Evolutionary conservation across 2,797 vertebrate species (phyloP).

Genomic region (Manis pentadactyla): DNA sequence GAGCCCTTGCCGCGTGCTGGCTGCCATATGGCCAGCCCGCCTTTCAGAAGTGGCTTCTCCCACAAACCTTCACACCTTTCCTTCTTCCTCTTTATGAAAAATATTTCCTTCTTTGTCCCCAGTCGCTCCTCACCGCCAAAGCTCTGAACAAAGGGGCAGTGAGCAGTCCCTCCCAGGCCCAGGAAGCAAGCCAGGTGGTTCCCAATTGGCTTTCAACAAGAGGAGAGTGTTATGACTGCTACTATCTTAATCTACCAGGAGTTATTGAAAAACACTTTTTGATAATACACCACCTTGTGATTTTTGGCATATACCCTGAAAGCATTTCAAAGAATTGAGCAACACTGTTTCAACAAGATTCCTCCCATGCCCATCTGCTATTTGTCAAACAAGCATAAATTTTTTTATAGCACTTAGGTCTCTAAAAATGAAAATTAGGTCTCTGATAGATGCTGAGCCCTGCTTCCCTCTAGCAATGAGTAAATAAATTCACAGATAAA

Average conservation of each 20-base stretch:
- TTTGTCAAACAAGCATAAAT: background rate
- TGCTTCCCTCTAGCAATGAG: background rate
- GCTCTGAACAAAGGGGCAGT: background rate
- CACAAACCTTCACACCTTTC: background rate
- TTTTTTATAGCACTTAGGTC: background rate
- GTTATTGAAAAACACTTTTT: background rate
- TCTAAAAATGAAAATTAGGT: background rate
- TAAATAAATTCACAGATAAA: background rate
- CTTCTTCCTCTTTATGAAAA: background rate
- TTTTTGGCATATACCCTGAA: background rate
- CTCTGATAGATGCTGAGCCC: background rate
- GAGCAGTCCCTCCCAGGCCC: background rate
- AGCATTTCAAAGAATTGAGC: background rate
- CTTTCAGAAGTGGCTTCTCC: background rate
- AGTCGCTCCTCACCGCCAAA: background rate
- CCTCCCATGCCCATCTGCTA: background rate
- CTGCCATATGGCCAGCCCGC: background rate
- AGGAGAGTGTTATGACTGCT: background rate
- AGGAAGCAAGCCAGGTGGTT: background rate
- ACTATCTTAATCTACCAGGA: background rate
- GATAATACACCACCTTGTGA: background rate
- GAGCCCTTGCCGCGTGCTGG: background rate
- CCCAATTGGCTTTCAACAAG: background rate
- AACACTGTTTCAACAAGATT: background rate
- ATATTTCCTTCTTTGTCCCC: background rate